These are phyloP conservation scores for Psittacula cyanocephala DNA, from an alignment of 2,113 vertebrate species.

Conservation along the genomic window DNA sequence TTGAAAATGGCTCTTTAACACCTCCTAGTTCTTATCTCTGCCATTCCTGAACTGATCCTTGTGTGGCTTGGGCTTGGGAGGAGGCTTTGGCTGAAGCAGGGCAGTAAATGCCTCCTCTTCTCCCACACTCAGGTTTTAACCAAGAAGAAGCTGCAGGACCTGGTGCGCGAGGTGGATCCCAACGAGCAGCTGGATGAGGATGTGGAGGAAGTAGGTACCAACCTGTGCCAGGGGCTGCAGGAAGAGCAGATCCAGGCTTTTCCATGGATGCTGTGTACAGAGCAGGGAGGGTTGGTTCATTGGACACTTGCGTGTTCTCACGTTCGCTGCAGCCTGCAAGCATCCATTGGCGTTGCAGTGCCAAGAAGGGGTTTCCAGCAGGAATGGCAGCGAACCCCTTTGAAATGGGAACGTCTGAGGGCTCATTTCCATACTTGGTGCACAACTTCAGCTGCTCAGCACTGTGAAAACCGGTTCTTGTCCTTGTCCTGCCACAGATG, in stretches of 20 bases:
- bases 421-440: not conserved
- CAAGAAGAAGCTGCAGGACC: slow-evolving; percentile 97
- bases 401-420: not conserved
- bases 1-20: not conserved
- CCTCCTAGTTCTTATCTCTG: not conserved
- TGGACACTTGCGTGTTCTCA: not conserved
- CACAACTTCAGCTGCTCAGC: not conserved
- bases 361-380: not conserved
- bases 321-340: not conserved
- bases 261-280: not conserved
- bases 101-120: not conserved
- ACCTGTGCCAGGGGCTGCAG: not conserved
- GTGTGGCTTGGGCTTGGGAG: not conserved
- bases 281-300: not conserved
- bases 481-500: slow-evolving; percentile 78
- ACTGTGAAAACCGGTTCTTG: not conserved
- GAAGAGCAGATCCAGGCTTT: not conserved
- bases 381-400: not conserved
- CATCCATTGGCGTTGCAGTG: not conserved
- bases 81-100: not conserved
- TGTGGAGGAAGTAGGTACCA: slow-evolving; percentile 90
- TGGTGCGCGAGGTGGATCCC: slow-evolving; percentile 96
- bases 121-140: slow-evolving; percentile 84
- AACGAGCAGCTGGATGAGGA: slow-evolving; percentile 99
- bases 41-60: not conserved